Percentiles rank a stretch among this genome's conserved stretches.
These are phyloP conservation scores for Leptinotarsa rubiginosa DNA, from an alignment of 2,888 invertebrate species.

Conservation along the genomic window DNA sequence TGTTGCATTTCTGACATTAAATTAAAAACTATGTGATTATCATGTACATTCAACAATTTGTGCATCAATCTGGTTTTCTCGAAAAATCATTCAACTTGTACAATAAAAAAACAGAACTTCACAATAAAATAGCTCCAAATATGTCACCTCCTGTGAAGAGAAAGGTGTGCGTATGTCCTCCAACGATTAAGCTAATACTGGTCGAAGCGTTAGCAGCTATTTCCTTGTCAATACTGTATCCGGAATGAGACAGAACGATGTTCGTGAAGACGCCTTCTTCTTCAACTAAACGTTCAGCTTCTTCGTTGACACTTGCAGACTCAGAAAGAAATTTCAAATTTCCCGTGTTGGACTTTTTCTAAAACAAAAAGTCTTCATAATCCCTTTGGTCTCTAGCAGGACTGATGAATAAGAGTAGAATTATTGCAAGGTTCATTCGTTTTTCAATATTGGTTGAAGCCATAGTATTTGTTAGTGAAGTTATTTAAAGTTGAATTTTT, in stretches of 20 bases:
- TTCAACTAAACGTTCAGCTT: constrained; percentile 73
- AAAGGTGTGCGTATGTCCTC: constrained; percentile 86
- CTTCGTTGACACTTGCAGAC: constrained; percentile 74
- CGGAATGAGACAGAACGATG: constrained; percentile 85
- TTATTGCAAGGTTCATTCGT: too few relatives aligned
- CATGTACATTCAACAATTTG: too few relatives aligned
- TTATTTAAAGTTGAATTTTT: too few relatives aligned
- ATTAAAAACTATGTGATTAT: too few relatives aligned
- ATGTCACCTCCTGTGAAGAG: constrained; percentile 72
- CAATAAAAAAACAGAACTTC: too few relatives aligned
- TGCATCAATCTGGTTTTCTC: too few relatives aligned
- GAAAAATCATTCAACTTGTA: too few relatives aligned
- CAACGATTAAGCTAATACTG: constrained; percentile 85
- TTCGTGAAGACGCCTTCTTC: constrained; percentile 79
- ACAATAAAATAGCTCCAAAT: not conserved
- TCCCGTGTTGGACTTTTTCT: constrained; percentile 77
- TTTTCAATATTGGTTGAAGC: too few relatives aligned
- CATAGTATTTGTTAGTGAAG: too few relatives aligned
- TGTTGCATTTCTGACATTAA: too few relatives aligned
- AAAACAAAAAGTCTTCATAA: constrained; percentile 28
- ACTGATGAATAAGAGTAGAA: too few relatives aligned
- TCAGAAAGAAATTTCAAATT: constrained; percentile 79
- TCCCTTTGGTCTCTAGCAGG: too few relatives aligned
- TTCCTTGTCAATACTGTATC: constrained; percentile 75
- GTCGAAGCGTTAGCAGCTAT: constrained; percentile 76